phyloP scores from a whole-genome alignment of 2,113 vertebrate genomes.

The Condylura cristata region DNA sequence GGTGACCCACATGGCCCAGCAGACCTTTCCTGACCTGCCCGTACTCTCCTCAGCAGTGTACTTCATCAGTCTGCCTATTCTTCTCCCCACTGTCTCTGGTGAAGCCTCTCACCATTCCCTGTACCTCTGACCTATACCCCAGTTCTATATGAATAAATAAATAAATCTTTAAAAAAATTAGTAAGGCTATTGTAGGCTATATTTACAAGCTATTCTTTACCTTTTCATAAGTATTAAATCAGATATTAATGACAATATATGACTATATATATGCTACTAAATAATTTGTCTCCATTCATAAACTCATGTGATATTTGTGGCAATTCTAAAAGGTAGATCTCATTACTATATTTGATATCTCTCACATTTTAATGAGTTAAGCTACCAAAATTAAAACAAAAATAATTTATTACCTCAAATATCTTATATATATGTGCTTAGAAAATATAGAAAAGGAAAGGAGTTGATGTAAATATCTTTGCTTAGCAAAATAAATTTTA shows the following conservation, averaged over 20 bases:
- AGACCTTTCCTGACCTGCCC: too few species aligned
- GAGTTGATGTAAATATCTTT: background rate
- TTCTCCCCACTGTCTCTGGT: too few species aligned
- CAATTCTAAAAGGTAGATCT: background rate
- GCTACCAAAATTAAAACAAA: background rate
- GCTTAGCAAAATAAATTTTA: background rate
- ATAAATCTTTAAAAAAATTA: too few species aligned
- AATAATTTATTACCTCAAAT: background rate
- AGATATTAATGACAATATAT: background rate
- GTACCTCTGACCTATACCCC: too few species aligned
- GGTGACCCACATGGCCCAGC: too few species aligned
- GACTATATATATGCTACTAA: background rate
- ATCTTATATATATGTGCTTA: background rate
- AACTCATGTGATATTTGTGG: background rate
- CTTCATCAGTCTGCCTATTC: too few species aligned
- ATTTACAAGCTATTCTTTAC: background rate
- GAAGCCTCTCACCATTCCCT: too few species aligned
- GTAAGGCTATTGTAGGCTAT: background rate
- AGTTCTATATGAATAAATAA: too few species aligned
- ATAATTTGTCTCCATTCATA: background rate
- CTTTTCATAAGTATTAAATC: background rate
- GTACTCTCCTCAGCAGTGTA: too few species aligned
- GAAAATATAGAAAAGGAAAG: background rate
- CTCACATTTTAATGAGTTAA: background rate
- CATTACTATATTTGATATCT: background rate